phyloP scores from a whole-genome alignment of 2,888 invertebrate species.

The Serrognathus titanus region DNA sequence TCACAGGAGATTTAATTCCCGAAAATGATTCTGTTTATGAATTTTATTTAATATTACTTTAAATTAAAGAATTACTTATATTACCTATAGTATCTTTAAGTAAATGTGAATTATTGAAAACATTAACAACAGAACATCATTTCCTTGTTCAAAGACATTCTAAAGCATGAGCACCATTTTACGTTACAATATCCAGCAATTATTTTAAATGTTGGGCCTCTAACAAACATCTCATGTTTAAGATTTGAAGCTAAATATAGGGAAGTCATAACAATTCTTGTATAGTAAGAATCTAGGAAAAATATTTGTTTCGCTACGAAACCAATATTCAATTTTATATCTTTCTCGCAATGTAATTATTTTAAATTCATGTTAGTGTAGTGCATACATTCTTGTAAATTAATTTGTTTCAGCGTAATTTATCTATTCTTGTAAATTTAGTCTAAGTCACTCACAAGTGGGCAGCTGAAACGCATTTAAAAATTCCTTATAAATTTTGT shows the following conservation, averaged over 20 bases:
- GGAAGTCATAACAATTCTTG: conserved; percentile 18
- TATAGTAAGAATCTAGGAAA: too few species aligned
- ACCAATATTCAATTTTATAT: too few species aligned
- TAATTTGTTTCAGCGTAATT: too few species aligned
- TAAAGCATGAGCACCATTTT: conserved; percentile 25
- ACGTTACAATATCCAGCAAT: conserved; percentile 23
- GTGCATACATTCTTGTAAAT: too few species aligned
- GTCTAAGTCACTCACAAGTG: too few species aligned
- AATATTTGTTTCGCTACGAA: too few species aligned
- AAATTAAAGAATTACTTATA: conserved; percentile 23
- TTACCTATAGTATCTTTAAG: background rate
- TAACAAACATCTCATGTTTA: conserved; percentile 23
- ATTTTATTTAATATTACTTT: conserved; percentile 24
- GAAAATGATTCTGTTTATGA: conserved; percentile 15
- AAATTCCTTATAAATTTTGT: too few species aligned
- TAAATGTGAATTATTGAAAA: background rate
- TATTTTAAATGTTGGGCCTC: conserved; percentile 23
- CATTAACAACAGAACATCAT: conserved; percentile 6
- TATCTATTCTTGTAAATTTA: too few species aligned
- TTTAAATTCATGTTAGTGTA: too few species aligned
- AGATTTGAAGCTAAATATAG: conserved; percentile 29
- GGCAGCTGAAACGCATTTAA: too few species aligned
- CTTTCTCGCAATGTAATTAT: too few species aligned
- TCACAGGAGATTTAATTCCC: conserved; percentile 30
- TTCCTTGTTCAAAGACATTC: conserved; percentile 14